Conservation (phyloP, 2,888 invertebrate species). For the Folsomia candida region DNA sequence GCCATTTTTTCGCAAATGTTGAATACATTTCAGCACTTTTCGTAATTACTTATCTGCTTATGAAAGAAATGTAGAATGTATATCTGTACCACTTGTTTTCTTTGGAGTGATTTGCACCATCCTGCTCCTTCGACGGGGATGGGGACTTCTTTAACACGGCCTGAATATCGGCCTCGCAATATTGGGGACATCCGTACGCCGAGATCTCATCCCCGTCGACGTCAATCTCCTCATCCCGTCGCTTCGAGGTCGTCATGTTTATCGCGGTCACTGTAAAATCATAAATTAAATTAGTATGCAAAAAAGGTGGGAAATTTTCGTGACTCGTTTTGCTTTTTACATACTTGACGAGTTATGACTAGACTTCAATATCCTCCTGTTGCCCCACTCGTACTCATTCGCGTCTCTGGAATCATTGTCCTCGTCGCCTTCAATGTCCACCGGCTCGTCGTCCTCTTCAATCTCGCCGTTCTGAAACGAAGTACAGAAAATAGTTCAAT, state of each 20-base stretch:
- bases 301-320: no score
- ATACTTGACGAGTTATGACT: conserved; percentile 13
- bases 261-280: conserved; percentile 52
- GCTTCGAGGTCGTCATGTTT: conserved; percentile 56
- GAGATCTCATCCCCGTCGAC: conserved; percentile 85
- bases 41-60: no score
- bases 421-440: conserved; percentile 65
- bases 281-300: neutral
- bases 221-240: conserved; percentile 62
- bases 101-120: conserved; percentile 22
- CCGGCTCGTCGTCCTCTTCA: conserved; percentile 72
- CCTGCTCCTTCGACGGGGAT: conserved; percentile 52
- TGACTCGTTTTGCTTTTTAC: no score
- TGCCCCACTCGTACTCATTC: conserved; percentile 90
- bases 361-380: conserved; percentile 61
- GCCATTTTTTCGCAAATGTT: no score
- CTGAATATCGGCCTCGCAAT: conserved; percentile 70
- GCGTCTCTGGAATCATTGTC: conserved; percentile 65
- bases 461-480: conserved; percentile 52
- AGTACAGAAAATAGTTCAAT: neutral
- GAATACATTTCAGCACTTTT: no score
- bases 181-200: conserved; percentile 81
- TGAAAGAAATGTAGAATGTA: neutral
- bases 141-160: conserved; percentile 61
- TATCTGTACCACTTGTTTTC: neutral